Percentiles rank a stretch among this genome's conserved stretches.
phyloP scores from a whole-genome alignment of 2,113 vertebrate species.

The Galbula dea region DNA sequence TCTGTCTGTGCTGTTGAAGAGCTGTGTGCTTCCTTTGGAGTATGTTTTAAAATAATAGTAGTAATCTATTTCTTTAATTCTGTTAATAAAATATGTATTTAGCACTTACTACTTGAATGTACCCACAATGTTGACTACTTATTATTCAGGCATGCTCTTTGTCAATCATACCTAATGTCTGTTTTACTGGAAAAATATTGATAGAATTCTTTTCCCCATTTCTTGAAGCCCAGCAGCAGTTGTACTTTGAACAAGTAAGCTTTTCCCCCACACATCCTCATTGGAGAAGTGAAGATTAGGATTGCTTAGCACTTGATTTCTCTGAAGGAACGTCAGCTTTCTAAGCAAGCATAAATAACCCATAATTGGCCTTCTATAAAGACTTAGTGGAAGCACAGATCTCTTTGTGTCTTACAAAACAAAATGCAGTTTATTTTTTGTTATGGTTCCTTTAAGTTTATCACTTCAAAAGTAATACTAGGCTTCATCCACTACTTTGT shows the following conservation, averaged over 20 bases:
- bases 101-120: accelerated
- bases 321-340: background rate
- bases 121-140: background rate
- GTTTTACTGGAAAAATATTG: background rate
- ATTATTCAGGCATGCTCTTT: background rate
- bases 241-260: background rate
- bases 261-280: background rate
- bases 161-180: background rate
- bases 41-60: background rate
- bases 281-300: background rate
- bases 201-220: background rate
- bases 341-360: background rate
- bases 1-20: background rate
- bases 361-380: background rate
- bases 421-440: background rate
- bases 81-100: background rate
- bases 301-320: background rate
- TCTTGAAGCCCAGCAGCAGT: background rate
- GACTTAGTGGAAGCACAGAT: background rate
- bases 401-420: background rate
- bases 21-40: background rate
- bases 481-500: background rate
- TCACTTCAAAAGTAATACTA: background rate
- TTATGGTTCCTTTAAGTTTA: background rate
- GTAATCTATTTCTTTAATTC: background rate